Evolutionary conservation across 2,113 vertebrate genomes (phyloP).

Genomic region (Pachycephala philippinensis): DNA sequence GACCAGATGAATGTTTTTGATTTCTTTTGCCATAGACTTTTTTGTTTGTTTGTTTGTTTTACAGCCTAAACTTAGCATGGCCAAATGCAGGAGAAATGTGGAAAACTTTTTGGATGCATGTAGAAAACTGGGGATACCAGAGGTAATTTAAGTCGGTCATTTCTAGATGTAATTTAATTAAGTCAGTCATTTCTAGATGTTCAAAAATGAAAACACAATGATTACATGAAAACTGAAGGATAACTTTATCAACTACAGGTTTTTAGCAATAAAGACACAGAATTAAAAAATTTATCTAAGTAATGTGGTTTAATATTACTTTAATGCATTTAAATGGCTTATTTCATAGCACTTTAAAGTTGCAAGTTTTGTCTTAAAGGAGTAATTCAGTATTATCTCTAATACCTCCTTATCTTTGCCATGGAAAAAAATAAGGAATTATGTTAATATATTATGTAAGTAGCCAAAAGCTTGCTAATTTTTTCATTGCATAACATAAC

Average conservation of each 20-base stretch:
- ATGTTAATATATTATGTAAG: not conserved
- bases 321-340: not conserved
- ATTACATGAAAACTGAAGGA: not conserved
- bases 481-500: not conserved
- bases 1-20: not conserved
- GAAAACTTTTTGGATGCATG: slow-evolving; percentile 97
- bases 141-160: slow-evolving; percentile 78
- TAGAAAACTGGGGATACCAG: slow-evolving; percentile 89
- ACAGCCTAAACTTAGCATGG: slow-evolving; percentile 98
- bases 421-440: not conserved
- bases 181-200: not conserved
- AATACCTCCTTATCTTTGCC: not conserved
- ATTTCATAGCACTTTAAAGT: not conserved
- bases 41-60: slow-evolving; percentile 9
- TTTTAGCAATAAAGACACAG: not conserved
- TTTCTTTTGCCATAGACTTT: not conserved
- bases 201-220: not conserved
- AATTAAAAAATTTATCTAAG: not conserved
- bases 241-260: not conserved
- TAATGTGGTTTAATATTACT: not conserved
- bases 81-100: slow-evolving; percentile 95
- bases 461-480: not conserved
- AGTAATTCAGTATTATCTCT: not conserved
- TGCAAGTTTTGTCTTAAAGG: not conserved
- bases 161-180: slow-evolving; percentile 55